Conservation (phyloP, 2,113 vertebrate genomes). For the Cromileptes altivelis region DNA sequence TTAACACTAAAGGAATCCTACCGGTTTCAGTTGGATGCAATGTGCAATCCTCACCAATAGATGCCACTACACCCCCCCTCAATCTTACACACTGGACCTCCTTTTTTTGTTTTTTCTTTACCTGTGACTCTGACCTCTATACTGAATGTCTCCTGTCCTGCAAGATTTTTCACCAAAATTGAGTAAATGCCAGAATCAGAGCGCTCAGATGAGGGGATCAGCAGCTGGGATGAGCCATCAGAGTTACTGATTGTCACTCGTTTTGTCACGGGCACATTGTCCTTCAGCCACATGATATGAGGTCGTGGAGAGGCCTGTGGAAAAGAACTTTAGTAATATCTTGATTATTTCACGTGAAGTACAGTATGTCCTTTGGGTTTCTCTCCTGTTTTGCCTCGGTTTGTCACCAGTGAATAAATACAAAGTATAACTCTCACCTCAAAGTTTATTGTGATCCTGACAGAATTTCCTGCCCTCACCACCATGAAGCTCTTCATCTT, state of each 20-base stretch:
- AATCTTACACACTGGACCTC: too few species aligned
- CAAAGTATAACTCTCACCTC: slow-evolving; percentile 83
- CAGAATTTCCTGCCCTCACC: slow-evolving; percentile 86
- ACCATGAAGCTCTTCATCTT: slow-evolving; percentile 85
- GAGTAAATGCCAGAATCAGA: slow-evolving; percentile 89
- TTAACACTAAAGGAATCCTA: too few species aligned
- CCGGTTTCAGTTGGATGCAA: too few species aligned
- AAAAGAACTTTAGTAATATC: background rate
- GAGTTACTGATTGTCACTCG: slow-evolving; percentile 82
- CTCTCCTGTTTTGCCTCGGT: background rate
- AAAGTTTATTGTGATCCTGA: slow-evolving; percentile 87
- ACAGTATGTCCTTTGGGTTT: background rate
- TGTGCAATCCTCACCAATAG: too few species aligned
- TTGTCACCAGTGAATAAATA: background rate
- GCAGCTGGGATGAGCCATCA: slow-evolving; percentile 86
- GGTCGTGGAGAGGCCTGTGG: slow-evolving; percentile 87
- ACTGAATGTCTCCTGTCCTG: slow-evolving; percentile 85
- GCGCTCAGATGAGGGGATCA: slow-evolving; percentile 87
- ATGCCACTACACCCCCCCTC: too few species aligned
- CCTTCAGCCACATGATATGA: slow-evolving; percentile 90
- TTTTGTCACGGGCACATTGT: slow-evolving; percentile 84
- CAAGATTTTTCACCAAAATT: slow-evolving; percentile 82
- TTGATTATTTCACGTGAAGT: background rate
- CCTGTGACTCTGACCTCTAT: slow-evolving; percentile 90
- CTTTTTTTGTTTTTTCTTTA: slow-evolving; percentile 54